Base-by-base conservation (phyloP, 2,797 vertebrate genomes). In the Denticeps clupeoides region DNA sequence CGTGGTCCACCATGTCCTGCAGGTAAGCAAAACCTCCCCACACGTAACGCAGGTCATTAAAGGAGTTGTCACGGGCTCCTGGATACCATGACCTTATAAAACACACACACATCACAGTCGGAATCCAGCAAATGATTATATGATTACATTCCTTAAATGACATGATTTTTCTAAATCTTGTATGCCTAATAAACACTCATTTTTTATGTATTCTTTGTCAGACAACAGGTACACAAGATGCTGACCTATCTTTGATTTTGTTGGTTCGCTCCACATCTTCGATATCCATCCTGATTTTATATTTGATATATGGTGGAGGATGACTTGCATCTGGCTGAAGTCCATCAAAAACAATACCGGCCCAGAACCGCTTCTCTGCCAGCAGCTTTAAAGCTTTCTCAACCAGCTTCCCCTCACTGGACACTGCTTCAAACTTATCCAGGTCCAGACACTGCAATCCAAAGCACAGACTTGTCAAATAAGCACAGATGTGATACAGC, bases 281-380 rank as follows among this genome's bases (percentile, higher is more conserved):
- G 0, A 98, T 83, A 60, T 98, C 90, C 93, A 99, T 96, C 48
- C 95, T 85, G 59, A 99, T 93, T 66, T 91, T 98, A 70, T 99
- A 99, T 60, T 86, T 90, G 56, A 97, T 73, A 1, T 93, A 82
- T 0, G 71, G 76, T 29, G 93, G 89, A 6, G 82, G 78, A 2
- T 62, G 56, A 1, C 51, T 48, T 21, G 82, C 78, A 49, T 65
- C 45, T 0, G 81, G 64, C 18, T 68, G 47, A 4, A 93, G 56
- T 67, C 86, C 82, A 1, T 81, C 68, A 59, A 99, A 98, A 51
- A 94, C 88, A 1, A 97, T 46, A 0, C 83, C 89, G 5, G 95
- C 94, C 93, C 94, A 99, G 69, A 86, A 96, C 3, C 71, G 88
- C 3, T 82, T 80, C 29, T 90, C 84, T 44, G 86, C 59, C 49